Evolutionary conservation across 2,113 vertebrate genomes (phyloP).

Genomic region (Brachyistius frenatus): DNA sequence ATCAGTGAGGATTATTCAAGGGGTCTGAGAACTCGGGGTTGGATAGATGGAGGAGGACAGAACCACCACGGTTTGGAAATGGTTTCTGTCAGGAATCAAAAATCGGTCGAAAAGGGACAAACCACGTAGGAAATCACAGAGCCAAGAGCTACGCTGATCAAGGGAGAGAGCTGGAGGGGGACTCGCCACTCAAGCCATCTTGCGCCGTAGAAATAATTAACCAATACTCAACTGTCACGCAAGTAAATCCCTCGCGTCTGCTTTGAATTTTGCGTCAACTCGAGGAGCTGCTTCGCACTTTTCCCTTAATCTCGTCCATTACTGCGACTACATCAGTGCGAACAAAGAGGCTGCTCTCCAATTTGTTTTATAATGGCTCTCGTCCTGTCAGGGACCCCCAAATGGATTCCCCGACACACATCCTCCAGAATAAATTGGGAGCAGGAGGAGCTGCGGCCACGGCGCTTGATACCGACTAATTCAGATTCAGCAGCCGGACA

Average conservation of each 20-base stretch:
- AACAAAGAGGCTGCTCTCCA: conserved; percentile 61
- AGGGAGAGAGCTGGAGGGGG: conserved; percentile 26
- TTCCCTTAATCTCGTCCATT: conserved; percentile 64
- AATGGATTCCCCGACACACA: conserved; percentile 38
- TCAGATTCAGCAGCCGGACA: conserved; percentile 30
- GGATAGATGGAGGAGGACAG: conserved; percentile 26
- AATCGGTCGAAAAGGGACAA: conserved; percentile 26
- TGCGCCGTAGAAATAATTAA: conserved; percentile 64
- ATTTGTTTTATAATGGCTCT: conserved; percentile 58
- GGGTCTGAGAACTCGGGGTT: conserved; percentile 46
- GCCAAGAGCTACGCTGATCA: conserved; percentile 42
- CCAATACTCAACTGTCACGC: conserved; percentile 52
- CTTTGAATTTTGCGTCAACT: conserved; percentile 54
- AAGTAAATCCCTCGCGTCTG: conserved; percentile 47
- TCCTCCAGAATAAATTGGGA: conserved; percentile 59
- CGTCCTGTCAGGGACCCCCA: conserved; percentile 30
- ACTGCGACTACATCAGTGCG: conserved; percentile 32
- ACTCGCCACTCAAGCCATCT: conserved; percentile 36
- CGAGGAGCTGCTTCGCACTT: conserved; percentile 47
- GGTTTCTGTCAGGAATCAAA: conserved; percentile 48
- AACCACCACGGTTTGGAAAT: conserved; percentile 51
- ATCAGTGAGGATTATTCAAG: conserved; percentile 76
- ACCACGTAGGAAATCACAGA: conserved; percentile 48
- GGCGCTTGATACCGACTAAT: conserved; percentile 20
- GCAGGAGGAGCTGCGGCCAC: conserved; percentile 20